Evolutionary conservation across 1,140 invertebrate genomes (phyloP).

Genomic region (Pseudoatta argentina): DNA sequence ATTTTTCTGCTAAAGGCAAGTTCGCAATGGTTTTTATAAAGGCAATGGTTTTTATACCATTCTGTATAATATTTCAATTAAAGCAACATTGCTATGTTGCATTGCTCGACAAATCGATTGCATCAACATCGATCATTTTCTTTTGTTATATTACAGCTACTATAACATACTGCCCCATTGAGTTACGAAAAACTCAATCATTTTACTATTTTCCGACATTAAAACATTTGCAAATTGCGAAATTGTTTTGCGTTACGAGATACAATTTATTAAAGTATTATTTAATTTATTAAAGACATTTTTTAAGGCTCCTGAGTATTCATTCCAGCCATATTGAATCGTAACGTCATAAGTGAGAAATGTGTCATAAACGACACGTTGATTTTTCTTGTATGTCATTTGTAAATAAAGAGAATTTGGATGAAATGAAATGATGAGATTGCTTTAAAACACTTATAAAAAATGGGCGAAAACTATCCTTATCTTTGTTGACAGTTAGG

Average conservation of each 20-base stretch:
- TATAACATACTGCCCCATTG: not conserved
- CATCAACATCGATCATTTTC: conserved; percentile 25
- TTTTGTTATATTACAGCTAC: not conserved
- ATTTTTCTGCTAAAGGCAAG: not conserved
- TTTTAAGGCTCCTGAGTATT: too few relatives aligned
- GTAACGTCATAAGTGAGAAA: too few relatives aligned
- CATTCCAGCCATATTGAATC: too few relatives aligned
- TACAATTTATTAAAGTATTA: not conserved
- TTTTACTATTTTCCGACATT: not conserved
- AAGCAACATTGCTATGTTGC: conserved; percentile 29
- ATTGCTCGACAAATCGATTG: conserved; percentile 18
- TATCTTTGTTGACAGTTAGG: too few relatives aligned
- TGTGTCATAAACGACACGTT: too few relatives aligned
- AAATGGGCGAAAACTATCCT: too few relatives aligned
- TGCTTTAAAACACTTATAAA: too few relatives aligned
- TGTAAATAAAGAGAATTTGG: too few relatives aligned
- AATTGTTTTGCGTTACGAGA: conserved; percentile 11
- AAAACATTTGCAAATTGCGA: conserved; percentile 20
- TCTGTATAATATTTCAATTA: conserved; percentile 8
- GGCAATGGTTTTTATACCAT: not conserved
- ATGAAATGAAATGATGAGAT: too few relatives aligned
- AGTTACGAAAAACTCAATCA: not conserved
- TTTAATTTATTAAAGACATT: conserved; percentile 8
- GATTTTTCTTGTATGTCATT: too few relatives aligned
- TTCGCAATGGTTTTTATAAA: conserved; percentile 2